phyloP scores from a whole-genome alignment of 2,113 vertebrate species.

The Megaleporinus macrocephalus region DNA sequence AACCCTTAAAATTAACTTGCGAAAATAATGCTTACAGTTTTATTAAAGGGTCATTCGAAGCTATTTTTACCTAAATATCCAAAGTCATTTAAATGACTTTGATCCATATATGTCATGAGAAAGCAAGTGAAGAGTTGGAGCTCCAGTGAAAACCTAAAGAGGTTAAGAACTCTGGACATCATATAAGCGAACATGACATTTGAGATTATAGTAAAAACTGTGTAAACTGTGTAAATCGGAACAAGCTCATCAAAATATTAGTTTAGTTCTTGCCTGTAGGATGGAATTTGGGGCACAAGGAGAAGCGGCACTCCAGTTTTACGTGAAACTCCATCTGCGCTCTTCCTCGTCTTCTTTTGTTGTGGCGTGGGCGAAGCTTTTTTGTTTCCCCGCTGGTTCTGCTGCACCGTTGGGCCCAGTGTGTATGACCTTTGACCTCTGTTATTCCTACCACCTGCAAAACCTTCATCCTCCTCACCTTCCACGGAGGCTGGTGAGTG shows the following conservation, averaged over 20 bases:
- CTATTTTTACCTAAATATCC: too few species aligned
- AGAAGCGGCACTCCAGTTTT: slow-evolving; percentile 80
- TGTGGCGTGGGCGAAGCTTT: slow-evolving; percentile 77
- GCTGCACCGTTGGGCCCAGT: slow-evolving; percentile 67
- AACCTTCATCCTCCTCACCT: slow-evolving; percentile 71
- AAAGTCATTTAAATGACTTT: too few species aligned
- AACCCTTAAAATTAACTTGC: too few species aligned
- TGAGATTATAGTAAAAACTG: too few species aligned
- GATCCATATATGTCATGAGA: too few species aligned
- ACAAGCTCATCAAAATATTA: too few species aligned
- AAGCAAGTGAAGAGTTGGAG: too few species aligned
- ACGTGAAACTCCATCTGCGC: slow-evolving; percentile 68
- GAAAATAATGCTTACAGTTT: too few species aligned
- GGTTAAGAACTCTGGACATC: too few species aligned
- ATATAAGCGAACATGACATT: too few species aligned
- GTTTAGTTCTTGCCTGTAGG: slow-evolving; percentile 59
- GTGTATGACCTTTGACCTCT: slow-evolving; percentile 78
- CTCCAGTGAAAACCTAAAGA: too few species aligned
- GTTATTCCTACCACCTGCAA: slow-evolving; percentile 75
- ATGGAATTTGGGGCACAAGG: slow-evolving; percentile 91
- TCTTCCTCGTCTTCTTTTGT: slow-evolving; percentile 88
- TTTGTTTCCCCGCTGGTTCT: slow-evolving; percentile 68
- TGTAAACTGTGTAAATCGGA: neutral
- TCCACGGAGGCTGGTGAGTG: slow-evolving; percentile 85
- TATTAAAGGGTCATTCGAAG: too few species aligned